Base-by-base conservation (phyloP, 2,888 invertebrate species). In the Volucella zonaria region DNA sequence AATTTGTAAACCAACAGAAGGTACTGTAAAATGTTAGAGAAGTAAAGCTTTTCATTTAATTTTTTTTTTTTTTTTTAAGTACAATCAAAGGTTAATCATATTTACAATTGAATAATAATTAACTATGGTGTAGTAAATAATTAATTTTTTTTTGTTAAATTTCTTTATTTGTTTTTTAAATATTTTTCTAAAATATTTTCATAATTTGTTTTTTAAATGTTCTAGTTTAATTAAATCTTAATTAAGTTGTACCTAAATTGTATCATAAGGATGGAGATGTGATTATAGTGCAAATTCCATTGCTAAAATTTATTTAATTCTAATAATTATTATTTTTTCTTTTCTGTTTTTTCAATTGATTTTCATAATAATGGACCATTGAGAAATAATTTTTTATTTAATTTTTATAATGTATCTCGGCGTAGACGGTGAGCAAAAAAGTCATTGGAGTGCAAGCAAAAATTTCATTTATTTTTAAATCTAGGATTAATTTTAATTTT, bases 261-360 rank as follows among this genome's bases (percentile, higher is more conserved):
- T 87, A 87, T 90, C 89, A 88, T 89, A 88, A 89, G 89, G 87
- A 88, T 89, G 89, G 88, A 88, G 88, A 82, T 87, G 87, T 86
- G 86, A 87, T 82, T 87, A 88, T 80, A 79, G 87, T 80, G 85
- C 85, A 85, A 80, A 77, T 45, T 74, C 42, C 58, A 87, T 82
- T 88, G 87, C 87, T 82, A 83, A 78, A 79, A 81, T 78, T 83
- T 45, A 77, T 81, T 87, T 82, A 74, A 56, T 74, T 73, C 76
- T 85, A 81, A 67, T 67, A 61, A 45, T 71, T 68, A 31, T 31
- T 31, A 31, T 67, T 75, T 51, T 74, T 87, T 45, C 42, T 70
- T 78, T 59, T 82, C 47, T 43, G 76, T 87, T 86, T 67, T 54
- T 74, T 74, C 42, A 75, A 78, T 81, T 75, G 70, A 23, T 31